Conservation (phyloP, 2,797 vertebrate genomes). For the Manis crassicaudata region DNA sequence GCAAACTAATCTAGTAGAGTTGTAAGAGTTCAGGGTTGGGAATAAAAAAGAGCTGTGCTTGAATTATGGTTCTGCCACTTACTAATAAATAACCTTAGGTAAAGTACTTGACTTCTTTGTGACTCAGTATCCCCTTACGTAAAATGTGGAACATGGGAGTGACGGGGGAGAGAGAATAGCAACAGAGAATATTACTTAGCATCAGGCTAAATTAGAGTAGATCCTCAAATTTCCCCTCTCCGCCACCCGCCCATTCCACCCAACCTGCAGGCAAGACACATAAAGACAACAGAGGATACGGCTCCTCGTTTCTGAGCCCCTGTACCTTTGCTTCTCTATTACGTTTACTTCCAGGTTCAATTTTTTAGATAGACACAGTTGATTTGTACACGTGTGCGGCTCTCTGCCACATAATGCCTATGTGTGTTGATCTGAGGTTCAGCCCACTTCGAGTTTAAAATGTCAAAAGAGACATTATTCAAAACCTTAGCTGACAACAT, state of each 20-base stretch:
- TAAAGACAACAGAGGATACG: not conserved
- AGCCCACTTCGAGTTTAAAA: conserved; percentile 49
- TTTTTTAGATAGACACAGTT: not conserved
- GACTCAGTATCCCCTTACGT: not conserved
- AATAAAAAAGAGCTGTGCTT: not conserved
- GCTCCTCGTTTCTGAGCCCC: not conserved
- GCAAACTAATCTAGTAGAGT: not conserved
- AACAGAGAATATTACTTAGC: too few relatives aligned
- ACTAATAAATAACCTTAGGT: not conserved
- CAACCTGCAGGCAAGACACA: not conserved
- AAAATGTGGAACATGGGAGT: not conserved
- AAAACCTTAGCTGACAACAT: conserved; percentile 46
- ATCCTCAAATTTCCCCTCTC: not conserved
- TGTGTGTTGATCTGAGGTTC: not conserved
- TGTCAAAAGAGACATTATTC: conserved; percentile 57
- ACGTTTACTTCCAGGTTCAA: not conserved
- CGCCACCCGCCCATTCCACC: too few relatives aligned
- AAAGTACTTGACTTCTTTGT: not conserved
- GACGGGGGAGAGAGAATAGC: too few relatives aligned
- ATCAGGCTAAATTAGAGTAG: not conserved
- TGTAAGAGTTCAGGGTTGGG: not conserved
- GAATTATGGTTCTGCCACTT: not conserved
- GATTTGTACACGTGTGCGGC: not conserved
- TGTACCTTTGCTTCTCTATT: not conserved
- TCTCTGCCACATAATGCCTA: not conserved